Conservation (phyloP, 2,797 vertebrate species). For the Lutra lutra region DNA sequence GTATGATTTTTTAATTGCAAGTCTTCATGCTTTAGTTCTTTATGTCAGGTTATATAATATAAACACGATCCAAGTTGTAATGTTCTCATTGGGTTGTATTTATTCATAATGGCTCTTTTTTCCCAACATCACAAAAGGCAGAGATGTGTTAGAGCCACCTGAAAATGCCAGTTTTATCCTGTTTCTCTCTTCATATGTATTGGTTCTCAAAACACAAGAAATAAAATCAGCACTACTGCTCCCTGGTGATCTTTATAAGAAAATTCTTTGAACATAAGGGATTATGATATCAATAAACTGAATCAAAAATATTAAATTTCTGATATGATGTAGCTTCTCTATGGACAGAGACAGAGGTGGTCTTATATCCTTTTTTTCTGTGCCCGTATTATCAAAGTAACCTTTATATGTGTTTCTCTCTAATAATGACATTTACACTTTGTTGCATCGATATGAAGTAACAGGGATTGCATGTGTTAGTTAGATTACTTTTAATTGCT, state of each 20-base stretch:
- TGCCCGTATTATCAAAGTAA: neutral
- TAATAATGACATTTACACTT: conserved; percentile 84
- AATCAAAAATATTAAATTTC: conserved; percentile 21
- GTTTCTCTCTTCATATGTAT: neutral
- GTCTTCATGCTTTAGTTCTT: neutral
- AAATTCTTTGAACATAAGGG: conserved; percentile 31
- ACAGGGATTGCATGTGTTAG: conserved; percentile 65
- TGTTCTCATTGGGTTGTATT: neutral
- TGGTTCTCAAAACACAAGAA: conserved; percentile 4
- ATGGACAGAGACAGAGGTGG: neutral
- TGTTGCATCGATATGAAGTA: conserved; percentile 81
- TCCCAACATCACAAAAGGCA: neutral
- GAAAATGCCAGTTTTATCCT: conserved; percentile 12
- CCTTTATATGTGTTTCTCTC: conserved; percentile 40
- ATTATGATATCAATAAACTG: neutral
- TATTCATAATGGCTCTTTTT: neutral
- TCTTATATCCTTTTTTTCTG: conserved; percentile 28
- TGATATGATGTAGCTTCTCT: neutral
- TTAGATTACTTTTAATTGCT: conserved; percentile 82
- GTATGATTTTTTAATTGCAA: neutral
- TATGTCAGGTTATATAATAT: neutral
- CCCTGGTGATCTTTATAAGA: neutral
- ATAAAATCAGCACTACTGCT: neutral
- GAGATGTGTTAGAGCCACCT: neutral
- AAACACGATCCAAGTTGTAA: neutral